Conservation (phyloP, 2,113 vertebrate species). For the Apeltes quadracus region DNA sequence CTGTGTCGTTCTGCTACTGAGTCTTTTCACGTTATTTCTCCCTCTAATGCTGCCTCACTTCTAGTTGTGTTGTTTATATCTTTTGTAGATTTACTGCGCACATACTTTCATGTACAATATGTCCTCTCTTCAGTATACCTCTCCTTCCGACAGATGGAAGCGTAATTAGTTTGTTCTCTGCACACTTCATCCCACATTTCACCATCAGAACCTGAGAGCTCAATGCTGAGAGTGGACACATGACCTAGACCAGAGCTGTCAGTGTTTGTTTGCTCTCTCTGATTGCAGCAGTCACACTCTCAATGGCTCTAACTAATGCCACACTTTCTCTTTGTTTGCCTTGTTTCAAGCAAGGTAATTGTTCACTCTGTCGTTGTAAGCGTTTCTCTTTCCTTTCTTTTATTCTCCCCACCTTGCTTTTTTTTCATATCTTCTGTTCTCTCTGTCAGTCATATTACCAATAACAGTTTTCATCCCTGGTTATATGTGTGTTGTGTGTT, state of each 20-base stretch:
- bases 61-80: conserved; percentile 1
- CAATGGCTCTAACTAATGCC: conserved; percentile 35
- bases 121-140: neutral
- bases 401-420: neutral
- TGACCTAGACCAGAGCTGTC: conserved; percentile 5
- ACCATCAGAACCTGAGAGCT: conserved; percentile 2
- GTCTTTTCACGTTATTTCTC: conserved; percentile 15
- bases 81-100: neutral
- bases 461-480: conserved; percentile 38
- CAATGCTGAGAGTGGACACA: neutral
- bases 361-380: conserved; percentile 46
- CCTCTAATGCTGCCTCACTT: neutral
- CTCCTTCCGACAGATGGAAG: conserved; percentile 16
- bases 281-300: conserved; percentile 17
- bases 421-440: conserved; percentile 11
- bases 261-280: conserved; percentile 19
- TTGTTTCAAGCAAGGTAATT: conserved; percentile 34
- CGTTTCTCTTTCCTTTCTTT: conserved; percentile 5
- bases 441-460: conserved; percentile 28
- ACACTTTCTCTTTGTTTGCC: conserved; percentile 31
- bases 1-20: conserved; percentile 19
- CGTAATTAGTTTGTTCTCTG: conserved; percentile 35
- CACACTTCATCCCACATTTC: no score
- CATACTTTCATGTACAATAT: neutral
- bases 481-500: conserved; percentile 19